phyloP scores from a whole-genome alignment of 2,888 invertebrate genomes.

The Venusia cambrica region DNA sequence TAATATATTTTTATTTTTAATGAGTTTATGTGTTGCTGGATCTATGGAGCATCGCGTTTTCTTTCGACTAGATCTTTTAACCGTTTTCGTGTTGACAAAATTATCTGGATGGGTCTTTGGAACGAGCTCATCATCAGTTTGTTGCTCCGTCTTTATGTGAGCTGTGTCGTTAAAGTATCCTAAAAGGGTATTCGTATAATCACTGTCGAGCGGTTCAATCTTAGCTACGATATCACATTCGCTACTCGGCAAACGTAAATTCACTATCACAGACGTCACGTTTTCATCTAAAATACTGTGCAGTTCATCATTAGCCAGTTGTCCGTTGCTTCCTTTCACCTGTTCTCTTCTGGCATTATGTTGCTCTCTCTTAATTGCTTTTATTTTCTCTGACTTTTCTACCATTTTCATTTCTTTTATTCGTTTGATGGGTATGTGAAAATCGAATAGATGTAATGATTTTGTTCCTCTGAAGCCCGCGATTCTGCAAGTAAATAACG shows the following conservation, averaged over 20 bases:
- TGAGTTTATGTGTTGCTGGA: too few species aligned
- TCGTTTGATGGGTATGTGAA: constrained; percentile 9
- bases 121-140: neutral
- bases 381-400: constrained; percentile 3
- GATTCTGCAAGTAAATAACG: constrained; percentile 20
- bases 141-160: too few species aligned
- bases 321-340: neutral
- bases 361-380: constrained; percentile 2
- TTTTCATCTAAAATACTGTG: constrained; percentile 10
- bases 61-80: too few species aligned
- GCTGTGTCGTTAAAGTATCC: too few species aligned
- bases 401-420: constrained; percentile 13
- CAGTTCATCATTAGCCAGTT: constrained; percentile 1
- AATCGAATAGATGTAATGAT: constrained; percentile 9
- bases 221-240: constrained; percentile 2
- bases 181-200: constrained; percentile 1
- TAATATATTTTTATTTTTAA: too few species aligned
- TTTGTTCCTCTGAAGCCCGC: constrained; percentile 12
- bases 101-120: too few species aligned
- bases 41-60: too few species aligned
- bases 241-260: constrained; percentile 10
- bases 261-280: constrained; percentile 15
- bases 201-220: constrained; percentile 1
- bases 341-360: neutral
- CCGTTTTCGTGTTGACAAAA: too few species aligned